Evolutionary conservation across 2,113 vertebrate genomes (phyloP), one percentile per base, ranked within the genome.

Genomic region (Phylloscopus trochilus): DNA sequence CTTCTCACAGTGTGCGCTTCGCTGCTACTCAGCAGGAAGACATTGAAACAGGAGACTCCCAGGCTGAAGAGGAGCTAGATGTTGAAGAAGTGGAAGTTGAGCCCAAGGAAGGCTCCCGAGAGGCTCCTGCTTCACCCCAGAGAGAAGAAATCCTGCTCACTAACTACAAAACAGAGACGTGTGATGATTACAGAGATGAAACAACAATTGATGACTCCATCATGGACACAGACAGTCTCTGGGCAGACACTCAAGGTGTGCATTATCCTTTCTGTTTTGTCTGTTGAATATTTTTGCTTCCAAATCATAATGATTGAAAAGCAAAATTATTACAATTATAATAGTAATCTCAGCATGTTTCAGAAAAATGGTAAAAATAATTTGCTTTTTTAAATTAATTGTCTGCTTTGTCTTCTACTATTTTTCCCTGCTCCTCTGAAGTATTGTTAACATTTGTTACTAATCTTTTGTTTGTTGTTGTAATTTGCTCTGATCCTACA

Each of bases 181-280:
- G 98, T 14, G 99, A 99, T 11, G 98, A 99, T 96, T 99, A 98
- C 95, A 98, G 98, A 97, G 99, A 99, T 35, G 99, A 99, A 97
- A 99, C 99, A 83, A 99, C 99, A 47, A 99, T 99, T 8, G 99
- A 99, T 28, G 99, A 99, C 98, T 99, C 99, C 96, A 97, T 99
- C 96, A 98, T 99, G 98, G 99, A 98, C 77, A 98, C 98, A 26
- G 98, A 99, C 98, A 99, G 99, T 97, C 99, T 99, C 97, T 99
- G 99, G 99, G 98, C 99, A 81, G 99, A 99, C 95, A 99, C 99
- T 92, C 99, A 99, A 99, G 99, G 99, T 99, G 97, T 98, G 98
- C 96, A 85, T 97, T 98, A 87, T 93, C 90, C 87, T 98, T 97
- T 97, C 91, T 95, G 94, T 95, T 96, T 95, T 95, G 68, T 87